These are phyloP conservation scores for Diogma glabrata DNA, from an alignment of 2,888 invertebrate species.

Conservation along the genomic window DNA sequence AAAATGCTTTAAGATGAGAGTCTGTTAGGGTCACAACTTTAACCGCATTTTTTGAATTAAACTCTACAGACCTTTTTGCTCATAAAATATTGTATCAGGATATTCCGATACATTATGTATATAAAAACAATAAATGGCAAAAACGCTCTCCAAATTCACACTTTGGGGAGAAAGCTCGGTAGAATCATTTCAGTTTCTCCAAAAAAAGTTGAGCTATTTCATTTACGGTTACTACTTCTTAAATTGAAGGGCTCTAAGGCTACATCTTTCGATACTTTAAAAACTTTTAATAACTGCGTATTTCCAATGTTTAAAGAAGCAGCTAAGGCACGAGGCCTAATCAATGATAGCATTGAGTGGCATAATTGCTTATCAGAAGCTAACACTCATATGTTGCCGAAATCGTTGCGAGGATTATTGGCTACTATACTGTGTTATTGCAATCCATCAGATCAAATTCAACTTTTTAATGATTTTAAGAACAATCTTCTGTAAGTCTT, in stretches of 20 bases:
- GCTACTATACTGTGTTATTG: background rate
- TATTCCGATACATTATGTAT: background rate
- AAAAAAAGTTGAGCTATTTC: background rate
- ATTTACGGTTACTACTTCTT: background rate
- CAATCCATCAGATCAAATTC: background rate
- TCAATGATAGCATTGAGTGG: background rate
- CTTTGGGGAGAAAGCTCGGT: background rate
- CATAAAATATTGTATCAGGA: background rate
- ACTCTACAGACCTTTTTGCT: background rate
- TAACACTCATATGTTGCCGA: background rate
- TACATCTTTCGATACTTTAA: background rate
- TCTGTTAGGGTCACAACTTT: background rate
- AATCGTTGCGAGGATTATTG: background rate
- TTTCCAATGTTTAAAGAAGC: conserved; percentile 1
- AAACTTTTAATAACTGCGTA: background rate
- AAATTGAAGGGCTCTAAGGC: background rate
- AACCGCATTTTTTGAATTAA: background rate
- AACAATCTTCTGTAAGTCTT: background rate
- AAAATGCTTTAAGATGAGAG: too few species aligned
- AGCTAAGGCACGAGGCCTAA: background rate
- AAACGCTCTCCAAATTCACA: background rate
- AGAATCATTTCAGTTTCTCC: background rate
- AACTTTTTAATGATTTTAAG: background rate
- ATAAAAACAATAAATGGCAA: conserved; percentile 3
- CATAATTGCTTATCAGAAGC: conserved; percentile 1